Evolutionary conservation across 2,113 vertebrate genomes (phyloP), one percentile per base, ranked within the genome.

Genomic region (Pipra filicauda): DNA sequence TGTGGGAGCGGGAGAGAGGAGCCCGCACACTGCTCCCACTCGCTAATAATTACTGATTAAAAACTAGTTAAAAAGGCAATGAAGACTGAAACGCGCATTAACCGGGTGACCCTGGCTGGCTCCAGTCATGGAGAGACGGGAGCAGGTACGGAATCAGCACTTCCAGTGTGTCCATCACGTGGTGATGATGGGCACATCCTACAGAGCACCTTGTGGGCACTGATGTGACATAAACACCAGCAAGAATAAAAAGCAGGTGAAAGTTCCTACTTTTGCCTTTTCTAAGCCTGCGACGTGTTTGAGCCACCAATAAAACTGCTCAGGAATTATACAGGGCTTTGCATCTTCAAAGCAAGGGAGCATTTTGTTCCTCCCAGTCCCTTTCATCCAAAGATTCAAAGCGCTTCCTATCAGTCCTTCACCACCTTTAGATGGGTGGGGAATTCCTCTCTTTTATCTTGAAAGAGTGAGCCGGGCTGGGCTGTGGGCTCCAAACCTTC

Each of bases 31-130:
- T 91, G 93, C 98, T 98, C 98, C 98, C 89, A 91, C 98, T 98
- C 96, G 66, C 98, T 98, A 97, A 98, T 99, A 98, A 99, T 98
- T 97, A 90, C 98, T 99, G 98, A 99, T 99, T 99, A 99, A 99
- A 99, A 99, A 98, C 98, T 95, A 98, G 98, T 99, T 99, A 98
- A 98, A 92, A 97, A 98, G 98, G 98, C 98, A 97, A 98, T 98
- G 98, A 98, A 98, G 98, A 98, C 98, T 97, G 98, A 98, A 99
- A 98, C 91, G 93, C 97, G 98, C 98, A 98, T 99, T 99, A 99
- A 99, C 98, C 97, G 86, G 98, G 98, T 91, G 98, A 98, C 27
- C 99, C 98, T 41, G 12, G 95, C 98, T 95, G 27, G 79, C 80
- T 94, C 87, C 96, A 62, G 90, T 91, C 46, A 6, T 41, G 30